A percentile compares a stretch with the other conserved stretches of the same genome.
phyloP scores from a whole-genome alignment of 1,140 invertebrate genomes.

The Drosophila kanapiae region DNA sequence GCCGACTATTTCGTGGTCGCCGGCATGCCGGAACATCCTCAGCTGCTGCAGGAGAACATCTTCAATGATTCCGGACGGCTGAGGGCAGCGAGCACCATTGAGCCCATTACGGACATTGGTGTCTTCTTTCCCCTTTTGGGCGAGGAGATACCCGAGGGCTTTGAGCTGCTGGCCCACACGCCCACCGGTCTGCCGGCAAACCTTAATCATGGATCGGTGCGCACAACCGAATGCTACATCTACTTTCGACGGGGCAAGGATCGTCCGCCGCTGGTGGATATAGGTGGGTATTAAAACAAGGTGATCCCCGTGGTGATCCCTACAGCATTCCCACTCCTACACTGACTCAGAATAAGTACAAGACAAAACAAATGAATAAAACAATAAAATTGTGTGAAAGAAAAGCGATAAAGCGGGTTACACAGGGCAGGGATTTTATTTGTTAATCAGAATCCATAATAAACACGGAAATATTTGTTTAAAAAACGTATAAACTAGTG shows the following conservation, averaged over 20 bases:
- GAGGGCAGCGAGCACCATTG: conserved; percentile 89
- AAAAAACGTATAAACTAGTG: too few relatives aligned
- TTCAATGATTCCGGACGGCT: conserved; percentile 92
- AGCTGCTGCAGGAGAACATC: conserved; percentile 93
- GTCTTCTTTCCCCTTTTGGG: conserved; percentile 96
- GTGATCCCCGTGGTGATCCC: too few relatives aligned
- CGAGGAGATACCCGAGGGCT: conserved; percentile 93
- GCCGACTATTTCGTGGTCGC: conserved; percentile 99
- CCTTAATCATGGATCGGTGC: conserved; percentile 98
- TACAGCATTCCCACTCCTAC: too few relatives aligned
- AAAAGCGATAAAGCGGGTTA: neutral
- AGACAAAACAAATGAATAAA: too few relatives aligned
- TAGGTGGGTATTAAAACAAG: conserved; percentile 89
- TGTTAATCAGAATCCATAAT: neutral
- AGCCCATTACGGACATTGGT: conserved; percentile 96
- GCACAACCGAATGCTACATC: conserved; percentile 96
- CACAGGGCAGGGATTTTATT: neutral
- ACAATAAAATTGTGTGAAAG: too few relatives aligned
- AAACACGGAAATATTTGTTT: too few relatives aligned
- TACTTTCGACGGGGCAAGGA: conserved; percentile 96
- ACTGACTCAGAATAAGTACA: too few relatives aligned
- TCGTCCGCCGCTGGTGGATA: conserved; percentile 98
- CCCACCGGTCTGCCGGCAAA: conserved; percentile 95
- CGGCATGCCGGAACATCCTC: conserved; percentile 93
- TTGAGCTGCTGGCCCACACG: conserved; percentile 93